Evolutionary conservation across 1,140 invertebrate species (phyloP).

Genomic region (Papilio helenus): DNA sequence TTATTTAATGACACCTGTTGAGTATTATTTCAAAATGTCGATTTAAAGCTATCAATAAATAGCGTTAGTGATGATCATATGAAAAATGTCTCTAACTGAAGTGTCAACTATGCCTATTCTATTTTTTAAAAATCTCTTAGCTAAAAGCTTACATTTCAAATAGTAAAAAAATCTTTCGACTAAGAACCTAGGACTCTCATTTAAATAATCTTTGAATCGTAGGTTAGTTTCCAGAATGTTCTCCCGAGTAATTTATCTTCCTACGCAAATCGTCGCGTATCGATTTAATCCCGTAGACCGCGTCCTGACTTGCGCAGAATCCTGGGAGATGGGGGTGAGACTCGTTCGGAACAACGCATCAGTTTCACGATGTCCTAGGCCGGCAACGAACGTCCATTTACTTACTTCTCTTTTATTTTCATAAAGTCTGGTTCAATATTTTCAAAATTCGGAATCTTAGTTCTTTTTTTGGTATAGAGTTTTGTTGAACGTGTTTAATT

Average conservation of each 20-base stretch:
- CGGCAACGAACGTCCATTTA: background rate
- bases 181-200: too few species aligned
- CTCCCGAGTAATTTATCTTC: background rate
- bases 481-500: background rate
- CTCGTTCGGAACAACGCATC: background rate
- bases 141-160: too few species aligned
- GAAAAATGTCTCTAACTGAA: too few species aligned
- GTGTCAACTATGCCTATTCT: too few species aligned
- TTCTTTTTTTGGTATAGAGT: background rate
- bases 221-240: slow-evolving; percentile 3
- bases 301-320: slow-evolving; percentile 10
- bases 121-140: too few species aligned
- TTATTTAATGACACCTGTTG: too few species aligned
- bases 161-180: too few species aligned
- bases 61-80: too few species aligned
- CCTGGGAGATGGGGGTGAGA: background rate
- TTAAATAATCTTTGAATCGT: background rate
- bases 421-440: background rate
- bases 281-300: background rate
- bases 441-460: background rate
- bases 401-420: background rate
- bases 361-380: slow-evolving; percentile 6
- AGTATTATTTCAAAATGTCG: too few species aligned
- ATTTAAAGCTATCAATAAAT: too few species aligned
- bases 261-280: background rate